Evolutionary conservation across 2,797 vertebrate species (phyloP).

Genomic region (Yasuhikotakia modesta): DNA sequence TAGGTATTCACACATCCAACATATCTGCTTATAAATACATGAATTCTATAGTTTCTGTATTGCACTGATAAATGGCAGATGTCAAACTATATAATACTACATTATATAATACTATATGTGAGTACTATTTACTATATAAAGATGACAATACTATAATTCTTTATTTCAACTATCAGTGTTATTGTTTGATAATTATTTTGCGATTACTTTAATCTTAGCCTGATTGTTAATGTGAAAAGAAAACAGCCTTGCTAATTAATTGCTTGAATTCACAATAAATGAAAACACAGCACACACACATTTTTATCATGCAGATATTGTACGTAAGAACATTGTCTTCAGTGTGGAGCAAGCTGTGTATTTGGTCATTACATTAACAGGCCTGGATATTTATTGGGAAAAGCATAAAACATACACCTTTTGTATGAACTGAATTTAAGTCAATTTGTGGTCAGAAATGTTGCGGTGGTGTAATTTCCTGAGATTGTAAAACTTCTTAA

Average conservation of each 20-base stretch:
- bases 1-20: background rate
- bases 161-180: no score
- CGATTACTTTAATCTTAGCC: background rate
- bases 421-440: no score
- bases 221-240: background rate
- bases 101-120: no score
- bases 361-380: background rate
- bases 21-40: background rate
- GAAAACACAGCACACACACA: background rate
- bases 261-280: constrained; percentile 22
- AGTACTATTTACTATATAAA: no score
- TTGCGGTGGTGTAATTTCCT: no score
- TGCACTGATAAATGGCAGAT: background rate
- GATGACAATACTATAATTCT: no score
- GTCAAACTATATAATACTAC: no score
- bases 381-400: no score
- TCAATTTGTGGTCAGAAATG: no score
- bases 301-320: background rate
- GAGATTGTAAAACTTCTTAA: no score
- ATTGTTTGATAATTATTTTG: background rate
- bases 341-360: background rate
- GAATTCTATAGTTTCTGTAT: background rate
- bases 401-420: no score
- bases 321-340: background rate
- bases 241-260: background rate